Conservation (phyloP, 2,888 invertebrate genomes). For the Suillia variegata region DNA sequence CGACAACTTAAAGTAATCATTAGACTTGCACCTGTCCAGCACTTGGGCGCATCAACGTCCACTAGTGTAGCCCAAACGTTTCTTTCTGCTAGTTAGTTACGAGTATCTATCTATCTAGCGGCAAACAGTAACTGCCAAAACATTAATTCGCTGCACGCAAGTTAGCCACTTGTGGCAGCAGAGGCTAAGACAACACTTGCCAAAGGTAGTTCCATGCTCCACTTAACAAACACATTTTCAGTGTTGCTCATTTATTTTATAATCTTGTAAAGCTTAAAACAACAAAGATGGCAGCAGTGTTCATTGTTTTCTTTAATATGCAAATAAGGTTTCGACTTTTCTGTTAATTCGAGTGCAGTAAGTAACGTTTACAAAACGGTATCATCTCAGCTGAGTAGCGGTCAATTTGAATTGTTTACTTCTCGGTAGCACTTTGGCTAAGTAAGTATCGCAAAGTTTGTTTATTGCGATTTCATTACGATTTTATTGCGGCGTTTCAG, state of each 20-base stretch:
- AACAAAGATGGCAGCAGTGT: background rate
- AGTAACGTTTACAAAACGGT: constrained; percentile 1
- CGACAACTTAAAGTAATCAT: too few relatives aligned
- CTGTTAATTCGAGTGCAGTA: background rate
- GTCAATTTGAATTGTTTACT: too few relatives aligned
- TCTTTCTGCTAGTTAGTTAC: background rate
- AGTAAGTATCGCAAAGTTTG: too few relatives aligned
- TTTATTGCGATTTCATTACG: too few relatives aligned
- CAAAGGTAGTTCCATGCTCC: background rate
- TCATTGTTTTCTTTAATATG: background rate
- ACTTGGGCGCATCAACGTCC: background rate
- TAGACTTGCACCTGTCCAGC: background rate
- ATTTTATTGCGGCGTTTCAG: too few relatives aligned
- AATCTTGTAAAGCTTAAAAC: too few relatives aligned
- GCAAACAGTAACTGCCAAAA: too few relatives aligned
- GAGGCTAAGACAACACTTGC: background rate
- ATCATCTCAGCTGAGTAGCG: background rate
- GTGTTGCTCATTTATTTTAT: background rate
- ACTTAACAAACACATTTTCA: background rate
- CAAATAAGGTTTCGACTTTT: too few relatives aligned
- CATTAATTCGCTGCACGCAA: background rate
- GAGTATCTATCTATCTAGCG: too few relatives aligned
- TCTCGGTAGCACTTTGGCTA: too few relatives aligned
- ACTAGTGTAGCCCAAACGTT: background rate
- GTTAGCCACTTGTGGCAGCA: background rate